Conservation (phyloP, 1,140 invertebrate genomes). For the Lutraria rhynchaena region DNA sequence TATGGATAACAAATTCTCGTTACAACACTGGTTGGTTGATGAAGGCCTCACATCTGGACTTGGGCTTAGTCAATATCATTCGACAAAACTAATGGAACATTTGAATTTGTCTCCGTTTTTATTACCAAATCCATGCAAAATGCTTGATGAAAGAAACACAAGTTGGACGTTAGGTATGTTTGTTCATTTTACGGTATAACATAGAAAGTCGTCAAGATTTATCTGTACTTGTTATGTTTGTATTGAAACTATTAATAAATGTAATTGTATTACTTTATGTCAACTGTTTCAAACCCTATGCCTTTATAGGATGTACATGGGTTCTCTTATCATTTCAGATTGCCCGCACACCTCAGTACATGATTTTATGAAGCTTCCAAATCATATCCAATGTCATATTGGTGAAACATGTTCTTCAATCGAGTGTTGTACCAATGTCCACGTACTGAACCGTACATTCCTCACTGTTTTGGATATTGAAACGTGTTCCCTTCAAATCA, state of each 20-base stretch:
- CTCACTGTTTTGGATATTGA: not conserved
- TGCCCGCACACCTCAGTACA: not conserved
- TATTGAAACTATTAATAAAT: not conserved
- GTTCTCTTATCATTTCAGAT: not conserved
- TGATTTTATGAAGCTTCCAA: not conserved
- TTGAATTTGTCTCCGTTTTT: constrained; percentile 22
- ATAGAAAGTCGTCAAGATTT: not conserved
- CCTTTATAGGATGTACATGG: not conserved
- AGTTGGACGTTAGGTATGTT: constrained; percentile 1
- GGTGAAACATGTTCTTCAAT: constrained; percentile 3
- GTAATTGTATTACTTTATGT: not conserved
- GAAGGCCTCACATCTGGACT: not conserved
- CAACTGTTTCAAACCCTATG: not conserved
- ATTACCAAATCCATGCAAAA: not conserved
- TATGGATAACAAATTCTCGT: too few relatives aligned
- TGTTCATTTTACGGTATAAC: not conserved
- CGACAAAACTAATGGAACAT: not conserved
- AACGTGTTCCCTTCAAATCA: constrained; percentile 6
- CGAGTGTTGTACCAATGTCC: constrained; percentile 1
- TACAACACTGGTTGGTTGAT: constrained; percentile 10
- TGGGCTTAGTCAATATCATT: not conserved
- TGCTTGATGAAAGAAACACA: not conserved
- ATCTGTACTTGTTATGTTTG: not conserved
- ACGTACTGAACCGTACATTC: not conserved
- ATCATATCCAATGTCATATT: not conserved